phyloP scores from a whole-genome alignment of 2,888 invertebrate species.

The Tenthredo mesomela region DNA sequence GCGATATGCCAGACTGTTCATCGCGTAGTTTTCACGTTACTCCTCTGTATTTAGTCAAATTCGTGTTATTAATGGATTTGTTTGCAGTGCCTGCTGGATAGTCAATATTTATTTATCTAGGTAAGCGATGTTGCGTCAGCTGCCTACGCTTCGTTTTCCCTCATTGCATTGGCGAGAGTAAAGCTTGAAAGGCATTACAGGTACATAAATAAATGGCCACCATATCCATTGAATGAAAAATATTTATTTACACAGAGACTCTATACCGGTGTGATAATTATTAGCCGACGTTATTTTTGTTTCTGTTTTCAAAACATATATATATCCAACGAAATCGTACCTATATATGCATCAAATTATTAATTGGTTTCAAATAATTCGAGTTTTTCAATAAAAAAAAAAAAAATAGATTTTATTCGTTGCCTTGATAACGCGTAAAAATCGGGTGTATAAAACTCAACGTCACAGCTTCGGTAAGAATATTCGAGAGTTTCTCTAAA shows the following conservation, averaged over 20 bases:
- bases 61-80: slow-evolving; percentile 75
- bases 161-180: slow-evolving; percentile 9
- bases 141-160: slow-evolving; percentile 51
- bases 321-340: not conserved
- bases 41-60: slow-evolving; percentile 64
- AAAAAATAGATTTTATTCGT: not conserved
- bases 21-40: slow-evolving; percentile 22
- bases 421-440: not conserved
- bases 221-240: not conserved
- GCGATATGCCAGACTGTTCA: not conserved
- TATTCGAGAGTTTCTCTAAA: slow-evolving; percentile 20
- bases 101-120: slow-evolving; percentile 74
- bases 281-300: not conserved
- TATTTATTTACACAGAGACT: not conserved
- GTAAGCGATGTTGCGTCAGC: slow-evolving; percentile 64
- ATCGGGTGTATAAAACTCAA: not conserved
- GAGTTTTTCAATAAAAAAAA: not conserved
- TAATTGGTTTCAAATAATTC: not conserved
- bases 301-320: not conserved
- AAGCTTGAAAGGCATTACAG: slow-evolving; percentile 52
- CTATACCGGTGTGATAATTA: not conserved
- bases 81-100: slow-evolving; percentile 70
- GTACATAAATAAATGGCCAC: slow-evolving; percentile 68
- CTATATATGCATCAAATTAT: not conserved
- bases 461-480: not conserved